A percentile compares a stretch with the other conserved stretches of the same genome.
These are phyloP conservation scores for Pherbina coryleti DNA, from an alignment of 2,888 invertebrate genomes.

Conservation along the genomic window DNA sequence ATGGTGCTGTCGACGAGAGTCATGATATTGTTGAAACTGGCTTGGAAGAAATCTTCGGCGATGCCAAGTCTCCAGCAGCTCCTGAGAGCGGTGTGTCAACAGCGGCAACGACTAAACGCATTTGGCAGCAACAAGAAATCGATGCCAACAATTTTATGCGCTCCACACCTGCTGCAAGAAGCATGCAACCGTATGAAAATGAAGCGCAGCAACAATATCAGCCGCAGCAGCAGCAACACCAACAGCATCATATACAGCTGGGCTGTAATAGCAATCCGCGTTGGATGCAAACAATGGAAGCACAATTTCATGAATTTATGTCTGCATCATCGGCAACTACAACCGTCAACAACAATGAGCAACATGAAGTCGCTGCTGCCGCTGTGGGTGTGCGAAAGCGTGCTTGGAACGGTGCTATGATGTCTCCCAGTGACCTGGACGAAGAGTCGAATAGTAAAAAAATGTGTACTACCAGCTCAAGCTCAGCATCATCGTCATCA, in stretches of 20 bases:
- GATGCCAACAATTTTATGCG: constrained; percentile 48
- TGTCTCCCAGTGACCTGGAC: constrained; percentile 56
- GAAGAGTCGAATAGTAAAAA: constrained; percentile 62
- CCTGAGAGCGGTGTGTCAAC: not conserved
- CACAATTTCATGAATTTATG: constrained; percentile 64
- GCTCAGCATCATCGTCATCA: constrained; percentile 59
- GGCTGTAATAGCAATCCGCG: constrained; percentile 64
- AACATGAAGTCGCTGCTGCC: constrained; percentile 9
- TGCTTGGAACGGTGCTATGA: constrained; percentile 60
- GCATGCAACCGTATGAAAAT: constrained; percentile 26
- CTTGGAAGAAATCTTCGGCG: constrained; percentile 68
- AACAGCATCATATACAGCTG: constrained; percentile 63
- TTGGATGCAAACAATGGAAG: constrained; percentile 68
- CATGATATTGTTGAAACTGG: constrained; percentile 67
- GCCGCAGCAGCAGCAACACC: constrained; percentile 46
- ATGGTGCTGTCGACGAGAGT: not conserved
- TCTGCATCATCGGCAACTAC: constrained; percentile 48
- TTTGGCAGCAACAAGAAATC: constrained; percentile 57
- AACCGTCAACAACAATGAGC: constrained; percentile 16
- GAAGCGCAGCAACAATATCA: constrained; percentile 41
- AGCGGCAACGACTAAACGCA: constrained; percentile 43
- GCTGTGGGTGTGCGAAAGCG: constrained; percentile 57
- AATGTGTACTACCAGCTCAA: constrained; percentile 55
- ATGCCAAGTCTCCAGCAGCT: constrained; percentile 57
- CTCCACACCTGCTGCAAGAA: constrained; percentile 17